Evolutionary conservation across 2,888 invertebrate genomes (phyloP).

Genomic region (Sycophila texana): DNA sequence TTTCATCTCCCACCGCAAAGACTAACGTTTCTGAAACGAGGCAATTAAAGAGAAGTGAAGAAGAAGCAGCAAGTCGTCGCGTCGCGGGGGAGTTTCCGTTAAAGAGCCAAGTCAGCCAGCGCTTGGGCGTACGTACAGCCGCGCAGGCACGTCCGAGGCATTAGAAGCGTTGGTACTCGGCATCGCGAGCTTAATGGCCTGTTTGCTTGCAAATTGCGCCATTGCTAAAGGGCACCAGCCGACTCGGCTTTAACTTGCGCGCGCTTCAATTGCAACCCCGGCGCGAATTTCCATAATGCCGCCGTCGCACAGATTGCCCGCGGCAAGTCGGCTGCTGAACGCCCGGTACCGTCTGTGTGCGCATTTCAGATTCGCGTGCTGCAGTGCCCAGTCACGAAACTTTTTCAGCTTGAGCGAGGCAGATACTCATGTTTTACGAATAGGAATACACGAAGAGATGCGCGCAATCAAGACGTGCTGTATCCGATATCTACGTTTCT

Average conservation of each 20-base stretch:
- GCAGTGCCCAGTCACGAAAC: constrained; percentile 7
- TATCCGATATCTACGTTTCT: neutral
- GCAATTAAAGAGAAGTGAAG: neutral
- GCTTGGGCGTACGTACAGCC: neutral
- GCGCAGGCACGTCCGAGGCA: constrained; percentile 24
- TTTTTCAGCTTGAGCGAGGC: neutral
- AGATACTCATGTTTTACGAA: too few relatives aligned
- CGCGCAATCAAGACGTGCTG: neutral
- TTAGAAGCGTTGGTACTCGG: neutral
- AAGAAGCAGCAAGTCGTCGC: neutral
- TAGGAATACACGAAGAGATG: too few relatives aligned
- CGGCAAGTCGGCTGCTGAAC: neutral
- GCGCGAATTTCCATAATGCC: constrained; percentile 42
- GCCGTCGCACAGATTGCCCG: neutral
- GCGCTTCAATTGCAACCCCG: constrained; percentile 64
- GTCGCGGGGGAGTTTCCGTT: constrained; percentile 17
- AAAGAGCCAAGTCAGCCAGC: constrained; percentile 13
- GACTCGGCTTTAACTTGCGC: constrained; percentile 68
- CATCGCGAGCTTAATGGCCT: constrained; percentile 64
- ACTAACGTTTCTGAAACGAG: neutral
- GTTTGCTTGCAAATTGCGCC: constrained; percentile 71
- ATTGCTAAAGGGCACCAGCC: constrained; percentile 71
- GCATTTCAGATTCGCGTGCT: constrained; percentile 21
- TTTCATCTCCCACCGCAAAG: too few relatives aligned
- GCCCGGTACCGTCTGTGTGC: constrained; percentile 3